These are phyloP conservation scores for Dromaius novaehollandiae DNA, from an alignment of 2,113 vertebrate species.

Conservation along the genomic window DNA sequence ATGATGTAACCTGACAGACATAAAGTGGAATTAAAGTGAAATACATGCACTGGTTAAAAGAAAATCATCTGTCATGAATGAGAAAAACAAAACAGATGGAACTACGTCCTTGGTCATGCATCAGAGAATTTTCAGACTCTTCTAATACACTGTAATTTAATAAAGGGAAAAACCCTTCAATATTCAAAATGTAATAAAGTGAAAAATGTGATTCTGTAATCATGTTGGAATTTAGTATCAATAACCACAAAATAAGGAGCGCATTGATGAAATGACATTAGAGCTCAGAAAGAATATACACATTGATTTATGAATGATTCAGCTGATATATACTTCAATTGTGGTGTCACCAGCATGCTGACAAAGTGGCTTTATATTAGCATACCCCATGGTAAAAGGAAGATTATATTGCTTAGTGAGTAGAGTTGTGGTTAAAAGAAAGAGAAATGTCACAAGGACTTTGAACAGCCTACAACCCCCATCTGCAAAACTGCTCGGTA, in stretches of 20 bases:
- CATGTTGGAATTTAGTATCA: constrained; percentile 72
- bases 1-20: constrained; percentile 74
- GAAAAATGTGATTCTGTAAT: constrained; percentile 69
- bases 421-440: constrained; percentile 19
- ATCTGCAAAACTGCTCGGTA: constrained; percentile 22
- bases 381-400: neutral
- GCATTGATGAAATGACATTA: constrained; percentile 46
- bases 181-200: constrained; percentile 73
- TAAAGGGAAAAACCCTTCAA: constrained; percentile 30
- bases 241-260: constrained; percentile 57
- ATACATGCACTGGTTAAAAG: constrained; percentile 69
- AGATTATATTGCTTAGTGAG: constrained; percentile 9
- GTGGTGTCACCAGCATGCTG: neutral
- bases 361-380: constrained; percentile 56
- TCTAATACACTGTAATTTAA: constrained; percentile 74
- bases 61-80: constrained; percentile 72
- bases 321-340: constrained; percentile 41
- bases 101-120: constrained; percentile 71
- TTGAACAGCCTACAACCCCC: neutral
- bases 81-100: constrained; percentile 76
- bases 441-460: constrained; percentile 1
- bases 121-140: constrained; percentile 68
- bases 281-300: constrained; percentile 38
- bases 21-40: constrained; percentile 71
- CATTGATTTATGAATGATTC: constrained; percentile 35